These are phyloP conservation scores for Merops nubicus DNA, from an alignment of 2,113 vertebrate genomes.

Conservation along the genomic window DNA sequence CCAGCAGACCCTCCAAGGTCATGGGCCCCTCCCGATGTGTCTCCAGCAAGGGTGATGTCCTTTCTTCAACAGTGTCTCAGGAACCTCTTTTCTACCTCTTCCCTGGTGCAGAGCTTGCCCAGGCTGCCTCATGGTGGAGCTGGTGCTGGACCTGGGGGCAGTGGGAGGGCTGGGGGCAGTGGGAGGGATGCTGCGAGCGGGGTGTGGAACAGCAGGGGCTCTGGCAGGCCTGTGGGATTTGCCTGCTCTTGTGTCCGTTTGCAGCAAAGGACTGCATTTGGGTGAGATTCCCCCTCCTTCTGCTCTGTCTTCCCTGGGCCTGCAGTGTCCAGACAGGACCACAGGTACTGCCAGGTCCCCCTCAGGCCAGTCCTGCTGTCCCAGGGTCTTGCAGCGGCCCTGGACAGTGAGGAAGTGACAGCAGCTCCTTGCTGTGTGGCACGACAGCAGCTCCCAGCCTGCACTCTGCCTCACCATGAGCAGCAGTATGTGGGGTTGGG, in stretches of 20 bases:
- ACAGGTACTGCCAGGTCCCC: not conserved
- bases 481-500: too few relatives aligned
- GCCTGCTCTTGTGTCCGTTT: not conserved
- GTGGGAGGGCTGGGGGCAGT: not conserved
- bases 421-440: not conserved
- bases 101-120: not conserved
- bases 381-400: not conserved
- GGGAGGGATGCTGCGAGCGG: not conserved
- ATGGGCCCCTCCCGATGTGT: not conserved
- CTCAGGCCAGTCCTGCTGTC: not conserved
- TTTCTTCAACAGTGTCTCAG: not conserved
- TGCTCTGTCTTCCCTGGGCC: not conserved
- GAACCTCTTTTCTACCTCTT: not conserved
- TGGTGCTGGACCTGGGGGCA: not conserved
- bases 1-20: not conserved
- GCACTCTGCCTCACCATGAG: too few relatives aligned
- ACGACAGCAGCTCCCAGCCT: not conserved
- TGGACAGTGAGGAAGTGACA: not conserved
- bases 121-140: not conserved
- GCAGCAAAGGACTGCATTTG: constrained; percentile 31
- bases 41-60: not conserved
- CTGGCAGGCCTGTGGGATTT: not conserved
- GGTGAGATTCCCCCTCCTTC: not conserved
- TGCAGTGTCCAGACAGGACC: not conserved
- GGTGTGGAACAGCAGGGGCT: not conserved